Conservation (phyloP, 2,888 invertebrate species). For the Tenthredo mesomela region DNA sequence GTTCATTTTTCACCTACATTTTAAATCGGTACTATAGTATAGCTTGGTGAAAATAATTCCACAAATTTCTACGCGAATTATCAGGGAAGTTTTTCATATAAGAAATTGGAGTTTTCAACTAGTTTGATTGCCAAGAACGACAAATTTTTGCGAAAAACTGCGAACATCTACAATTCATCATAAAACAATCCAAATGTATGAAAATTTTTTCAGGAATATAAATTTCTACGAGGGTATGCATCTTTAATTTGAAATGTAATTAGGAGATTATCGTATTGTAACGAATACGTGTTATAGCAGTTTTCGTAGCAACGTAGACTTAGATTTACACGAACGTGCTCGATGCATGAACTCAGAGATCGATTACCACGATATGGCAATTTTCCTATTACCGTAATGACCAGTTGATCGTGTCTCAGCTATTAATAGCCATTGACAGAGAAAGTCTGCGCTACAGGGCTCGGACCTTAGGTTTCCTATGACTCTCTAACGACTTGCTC, state of each 20-base stretch:
- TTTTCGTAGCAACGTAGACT: neutral
- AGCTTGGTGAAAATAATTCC: no score
- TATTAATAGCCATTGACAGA: constrained; percentile 67
- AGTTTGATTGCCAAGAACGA: no score
- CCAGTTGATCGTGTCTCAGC: constrained; percentile 59
- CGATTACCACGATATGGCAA: constrained; percentile 40
- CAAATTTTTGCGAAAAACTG: no score
- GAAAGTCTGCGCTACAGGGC: constrained; percentile 59
- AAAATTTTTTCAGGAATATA: no score
- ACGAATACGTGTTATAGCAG: neutral
- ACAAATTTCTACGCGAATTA: no score
- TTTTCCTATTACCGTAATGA: constrained; percentile 67
- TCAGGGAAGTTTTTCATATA: neutral
- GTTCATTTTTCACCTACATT: neutral
- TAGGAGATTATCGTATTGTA: neutral
- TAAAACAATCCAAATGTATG: no score
- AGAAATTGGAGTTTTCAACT: no score
- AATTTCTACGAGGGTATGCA: neutral
- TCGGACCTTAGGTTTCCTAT: constrained; percentile 38
- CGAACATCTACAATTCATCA: no score
- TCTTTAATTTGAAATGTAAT: neutral
- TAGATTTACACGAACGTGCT: neutral
- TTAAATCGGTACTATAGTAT: no score
- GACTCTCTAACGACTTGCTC: constrained; percentile 45
- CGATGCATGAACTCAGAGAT: constrained; percentile 1